These are phyloP conservation scores for Euwallacea fornicatus DNA, from an alignment of 1,140 invertebrate genomes.

Conservation along the genomic window DNA sequence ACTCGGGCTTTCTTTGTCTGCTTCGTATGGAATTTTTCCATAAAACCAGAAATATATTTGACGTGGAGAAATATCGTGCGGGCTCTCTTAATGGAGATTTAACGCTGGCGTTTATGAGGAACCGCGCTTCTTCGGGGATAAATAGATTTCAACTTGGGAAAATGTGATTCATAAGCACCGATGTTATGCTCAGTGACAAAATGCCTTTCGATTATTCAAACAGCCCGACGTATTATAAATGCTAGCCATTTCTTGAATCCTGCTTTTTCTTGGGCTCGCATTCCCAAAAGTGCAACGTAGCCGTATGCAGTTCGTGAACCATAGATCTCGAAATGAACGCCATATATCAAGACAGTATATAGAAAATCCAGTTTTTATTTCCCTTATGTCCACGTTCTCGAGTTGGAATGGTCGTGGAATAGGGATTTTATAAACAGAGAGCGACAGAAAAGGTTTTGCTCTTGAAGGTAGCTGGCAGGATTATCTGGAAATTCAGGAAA, in stretches of 20 bases:
- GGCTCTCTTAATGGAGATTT: neutral
- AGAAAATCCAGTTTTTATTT: slow-evolving; percentile 15
- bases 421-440: too few relatives aligned
- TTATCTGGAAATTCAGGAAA: too few relatives aligned
- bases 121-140: neutral
- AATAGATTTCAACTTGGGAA: neutral
- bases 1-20: slow-evolving; percentile 34
- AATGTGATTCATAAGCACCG: neutral
- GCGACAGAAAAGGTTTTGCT: too few relatives aligned
- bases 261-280: neutral
- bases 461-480: too few relatives aligned
- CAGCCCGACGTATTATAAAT: neutral
- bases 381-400: slow-evolving; percentile 11
- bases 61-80: slow-evolving; percentile 3
- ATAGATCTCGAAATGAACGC: slow-evolving; percentile 16
- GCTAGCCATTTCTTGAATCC: neutral
- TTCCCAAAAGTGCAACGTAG: slow-evolving; percentile 15
- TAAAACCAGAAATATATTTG: slow-evolving; percentile 16
- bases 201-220: neutral
- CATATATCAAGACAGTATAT: slow-evolving; percentile 19
- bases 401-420: neutral
- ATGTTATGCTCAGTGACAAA: neutral
- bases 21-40: slow-evolving; percentile 29
- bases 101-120: neutral
- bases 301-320: slow-evolving; percentile 10